phyloP scores from a whole-genome alignment of 2,888 invertebrate genomes.

The Pomacea canaliculata region DNA sequence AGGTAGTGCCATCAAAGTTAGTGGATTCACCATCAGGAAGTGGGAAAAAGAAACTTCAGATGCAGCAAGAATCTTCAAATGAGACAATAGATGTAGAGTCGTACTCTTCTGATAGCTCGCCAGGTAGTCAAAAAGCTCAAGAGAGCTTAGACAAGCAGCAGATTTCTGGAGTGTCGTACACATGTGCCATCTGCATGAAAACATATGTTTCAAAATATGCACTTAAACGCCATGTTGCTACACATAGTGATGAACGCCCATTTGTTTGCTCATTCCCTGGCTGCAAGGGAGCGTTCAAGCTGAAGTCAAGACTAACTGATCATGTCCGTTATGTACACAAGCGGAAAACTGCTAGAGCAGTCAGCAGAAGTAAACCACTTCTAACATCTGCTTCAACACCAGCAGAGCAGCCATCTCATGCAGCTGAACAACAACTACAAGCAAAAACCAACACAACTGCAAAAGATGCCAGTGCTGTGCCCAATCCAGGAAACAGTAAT shows the following conservation, averaged over 20 bases:
- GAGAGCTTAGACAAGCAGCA: slow-evolving; percentile 28
- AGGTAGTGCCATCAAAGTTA: slow-evolving; percentile 7
- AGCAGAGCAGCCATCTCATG: background rate
- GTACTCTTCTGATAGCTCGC: slow-evolving; percentile 22
- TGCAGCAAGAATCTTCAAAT: slow-evolving; percentile 24
- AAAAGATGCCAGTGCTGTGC: background rate
- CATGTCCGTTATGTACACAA: slow-evolving; percentile 38
- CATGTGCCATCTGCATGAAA: slow-evolving; percentile 35
- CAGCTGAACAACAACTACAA: background rate
- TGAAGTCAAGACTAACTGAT: slow-evolving; percentile 35
- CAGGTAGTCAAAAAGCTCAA: slow-evolving; percentile 30
- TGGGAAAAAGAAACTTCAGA: slow-evolving; percentile 27
- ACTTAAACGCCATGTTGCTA: slow-evolving; percentile 39
- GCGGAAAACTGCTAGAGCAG: slow-evolving; percentile 6
- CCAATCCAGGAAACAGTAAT: background rate
- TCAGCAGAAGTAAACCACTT: slow-evolving; percentile 13
- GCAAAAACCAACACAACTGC: background rate
- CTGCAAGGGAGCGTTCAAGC: slow-evolving; percentile 35
- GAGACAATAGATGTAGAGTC: slow-evolving; percentile 29
- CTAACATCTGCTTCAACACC: background rate
- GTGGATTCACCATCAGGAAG: background rate
- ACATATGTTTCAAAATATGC: slow-evolving; percentile 29
- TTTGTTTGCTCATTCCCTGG: slow-evolving; percentile 32
- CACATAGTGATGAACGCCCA: slow-evolving; percentile 31
- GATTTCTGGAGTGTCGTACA: slow-evolving; percentile 4